Conservation (phyloP, 1,140 invertebrate species). For the Sarcophaga bullata region DNA sequence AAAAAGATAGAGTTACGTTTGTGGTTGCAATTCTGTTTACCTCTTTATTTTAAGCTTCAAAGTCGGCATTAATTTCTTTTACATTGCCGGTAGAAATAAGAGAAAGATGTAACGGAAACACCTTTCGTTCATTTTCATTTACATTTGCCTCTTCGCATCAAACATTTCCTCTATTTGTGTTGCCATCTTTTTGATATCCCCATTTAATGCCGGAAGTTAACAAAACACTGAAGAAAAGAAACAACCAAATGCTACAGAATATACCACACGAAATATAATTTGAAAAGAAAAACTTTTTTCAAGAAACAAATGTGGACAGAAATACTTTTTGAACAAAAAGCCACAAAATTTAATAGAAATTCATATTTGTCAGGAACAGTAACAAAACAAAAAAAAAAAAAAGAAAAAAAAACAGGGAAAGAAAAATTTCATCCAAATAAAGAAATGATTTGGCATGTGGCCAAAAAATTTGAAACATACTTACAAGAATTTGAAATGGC, state of each 20-base stretch:
- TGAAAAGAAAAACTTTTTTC: background rate
- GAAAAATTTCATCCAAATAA: no score
- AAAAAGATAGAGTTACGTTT: no score
- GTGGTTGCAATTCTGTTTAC: no score
- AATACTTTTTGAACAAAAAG: no score
- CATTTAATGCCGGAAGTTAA: slow-evolving; percentile 1
- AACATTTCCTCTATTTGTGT: background rate
- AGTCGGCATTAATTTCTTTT: background rate
- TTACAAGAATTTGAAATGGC: no score
- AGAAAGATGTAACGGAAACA: background rate
- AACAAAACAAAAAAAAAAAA: no score
- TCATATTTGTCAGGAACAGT: background rate
- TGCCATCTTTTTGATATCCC: background rate
- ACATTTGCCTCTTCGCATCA: no score
- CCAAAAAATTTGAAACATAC: no score
- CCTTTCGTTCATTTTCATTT: background rate
- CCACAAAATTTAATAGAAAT: slow-evolving; percentile 26
- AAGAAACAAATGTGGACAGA: background rate
- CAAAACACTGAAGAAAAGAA: background rate
- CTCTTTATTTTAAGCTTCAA: background rate
- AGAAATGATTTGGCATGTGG: no score
- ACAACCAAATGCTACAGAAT: background rate
- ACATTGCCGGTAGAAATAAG: background rate
- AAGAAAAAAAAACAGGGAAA: no score
- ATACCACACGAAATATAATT: background rate